Percentiles rank a stretch among this genome's conserved stretches.
Conservation (phyloP, 2,797 vertebrate species). For the Coendou prehensilis region DNA sequence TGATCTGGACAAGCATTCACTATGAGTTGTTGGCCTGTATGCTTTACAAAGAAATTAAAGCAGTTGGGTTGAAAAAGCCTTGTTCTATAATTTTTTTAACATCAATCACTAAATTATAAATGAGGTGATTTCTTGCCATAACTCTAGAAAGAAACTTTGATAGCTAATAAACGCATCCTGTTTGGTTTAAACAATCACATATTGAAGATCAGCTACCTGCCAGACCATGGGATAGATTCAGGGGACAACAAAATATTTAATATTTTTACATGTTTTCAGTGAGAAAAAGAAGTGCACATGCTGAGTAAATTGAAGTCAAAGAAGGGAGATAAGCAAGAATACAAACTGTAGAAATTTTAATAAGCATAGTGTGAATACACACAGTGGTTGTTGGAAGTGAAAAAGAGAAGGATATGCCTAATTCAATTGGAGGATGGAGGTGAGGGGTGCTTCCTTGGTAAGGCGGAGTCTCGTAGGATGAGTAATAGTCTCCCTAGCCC, state of each 20-base stretch:
- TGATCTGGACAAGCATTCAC: neutral
- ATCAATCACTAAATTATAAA: neutral
- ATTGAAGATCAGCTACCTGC: neutral
- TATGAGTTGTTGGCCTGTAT: neutral
- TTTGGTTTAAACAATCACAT: neutral
- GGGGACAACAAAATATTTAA: neutral
- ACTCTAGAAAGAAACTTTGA: neutral
- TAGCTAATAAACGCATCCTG: neutral
- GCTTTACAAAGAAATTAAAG: slow-evolving; percentile 2
- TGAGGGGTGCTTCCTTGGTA: neutral
- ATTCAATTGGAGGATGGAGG: neutral
- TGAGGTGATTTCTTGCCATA: neutral
- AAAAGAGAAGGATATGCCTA: neutral
- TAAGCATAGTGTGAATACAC: neutral
- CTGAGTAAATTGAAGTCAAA: neutral
- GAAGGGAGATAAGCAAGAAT: neutral
- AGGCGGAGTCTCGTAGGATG: neutral
- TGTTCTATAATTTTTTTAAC: neutral
- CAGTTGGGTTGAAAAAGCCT: neutral
- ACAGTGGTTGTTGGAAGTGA: neutral
- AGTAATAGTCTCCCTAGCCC: neutral
- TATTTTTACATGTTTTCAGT: neutral
- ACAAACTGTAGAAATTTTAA: neutral
- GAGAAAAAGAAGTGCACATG: neutral
- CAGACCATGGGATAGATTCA: neutral